Evolutionary conservation across 2,113 vertebrate genomes (phyloP).

Genomic region (Plectropomus leopardus): DNA sequence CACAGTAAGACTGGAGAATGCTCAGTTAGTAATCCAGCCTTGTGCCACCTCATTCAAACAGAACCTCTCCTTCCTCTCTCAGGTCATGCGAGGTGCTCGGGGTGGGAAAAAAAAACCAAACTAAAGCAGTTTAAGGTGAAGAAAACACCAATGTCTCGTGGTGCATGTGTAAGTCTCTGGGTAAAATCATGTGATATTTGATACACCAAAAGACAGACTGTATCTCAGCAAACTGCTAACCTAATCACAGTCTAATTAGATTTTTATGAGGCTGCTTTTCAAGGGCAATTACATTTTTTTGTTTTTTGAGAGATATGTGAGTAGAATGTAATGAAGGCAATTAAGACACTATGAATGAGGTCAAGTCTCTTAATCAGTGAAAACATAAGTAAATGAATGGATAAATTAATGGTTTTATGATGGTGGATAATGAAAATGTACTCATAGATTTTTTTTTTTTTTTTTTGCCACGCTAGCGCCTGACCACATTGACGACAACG

Average conservation of each 20-base stretch:
- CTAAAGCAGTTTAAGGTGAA: too few relatives aligned
- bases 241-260: conserved; percentile 18
- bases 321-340: conserved; percentile 12
- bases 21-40: too few relatives aligned
- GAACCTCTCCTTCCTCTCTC: too few relatives aligned
- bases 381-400: background rate
- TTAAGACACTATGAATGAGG: background rate
- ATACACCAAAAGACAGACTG: conserved; percentile 2
- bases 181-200: background rate
- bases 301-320: background rate
- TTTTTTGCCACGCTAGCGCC: background rate
- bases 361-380: background rate
- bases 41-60: too few relatives aligned
- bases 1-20: too few relatives aligned
- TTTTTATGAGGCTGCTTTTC: background rate
- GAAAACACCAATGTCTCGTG: background rate
- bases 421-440: background rate
- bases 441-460: too few relatives aligned
- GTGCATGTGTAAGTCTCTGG: background rate
- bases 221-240: background rate
- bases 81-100: too few relatives aligned
- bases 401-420: background rate
- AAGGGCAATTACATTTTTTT: conserved; percentile 11
- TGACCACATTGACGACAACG: background rate
- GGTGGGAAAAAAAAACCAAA: too few relatives aligned